These are phyloP conservation scores for Cyphomyrus discorhynchus DNA, from an alignment of 2,113 vertebrate species.

Conservation along the genomic window DNA sequence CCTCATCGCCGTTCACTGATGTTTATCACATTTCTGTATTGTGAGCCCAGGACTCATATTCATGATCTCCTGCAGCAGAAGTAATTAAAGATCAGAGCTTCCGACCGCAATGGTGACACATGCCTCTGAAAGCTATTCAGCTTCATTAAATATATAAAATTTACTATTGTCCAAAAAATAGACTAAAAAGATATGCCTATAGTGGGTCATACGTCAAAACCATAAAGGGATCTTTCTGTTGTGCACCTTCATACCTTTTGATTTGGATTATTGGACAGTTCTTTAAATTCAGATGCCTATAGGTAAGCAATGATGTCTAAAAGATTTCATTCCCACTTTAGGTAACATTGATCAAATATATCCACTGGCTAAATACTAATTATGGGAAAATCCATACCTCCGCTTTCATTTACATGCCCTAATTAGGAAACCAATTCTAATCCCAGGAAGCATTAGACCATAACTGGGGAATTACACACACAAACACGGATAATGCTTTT, in stretches of 20 bases:
- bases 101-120: background rate
- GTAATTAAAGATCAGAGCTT: slow-evolving; percentile 1
- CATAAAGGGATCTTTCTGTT: background rate
- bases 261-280: background rate
- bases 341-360: background rate
- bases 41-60: background rate
- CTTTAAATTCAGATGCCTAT: background rate
- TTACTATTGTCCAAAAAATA: background rate
- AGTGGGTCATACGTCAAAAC: background rate
- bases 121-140: background rate
- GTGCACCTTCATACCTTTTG: background rate
- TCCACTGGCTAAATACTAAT: background rate
- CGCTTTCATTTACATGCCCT: background rate
- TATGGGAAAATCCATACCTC: background rate
- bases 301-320: background rate
- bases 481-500: background rate
- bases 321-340: background rate
- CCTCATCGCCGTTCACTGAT: background rate
- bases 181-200: background rate
- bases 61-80: background rate
- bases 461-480: background rate
- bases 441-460: background rate
- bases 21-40: background rate
- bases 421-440: background rate
- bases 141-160: background rate